These are phyloP conservation scores for Gymnocypris eckloni DNA, from an alignment of 2,797 vertebrate species.

Conservation along the genomic window DNA sequence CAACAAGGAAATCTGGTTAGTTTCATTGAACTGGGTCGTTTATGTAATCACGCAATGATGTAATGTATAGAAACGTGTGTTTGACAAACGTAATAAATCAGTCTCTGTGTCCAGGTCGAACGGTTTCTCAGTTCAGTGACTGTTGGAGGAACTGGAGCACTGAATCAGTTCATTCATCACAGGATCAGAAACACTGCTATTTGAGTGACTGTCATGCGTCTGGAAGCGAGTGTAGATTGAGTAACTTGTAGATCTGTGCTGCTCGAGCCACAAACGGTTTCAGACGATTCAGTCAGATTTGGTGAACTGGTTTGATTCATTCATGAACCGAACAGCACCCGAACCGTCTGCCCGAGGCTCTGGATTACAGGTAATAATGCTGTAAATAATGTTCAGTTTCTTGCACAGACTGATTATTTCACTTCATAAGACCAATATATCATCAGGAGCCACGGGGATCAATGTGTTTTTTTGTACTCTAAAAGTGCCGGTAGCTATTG, in stretches of 20 bases:
- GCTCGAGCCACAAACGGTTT: not conserved
- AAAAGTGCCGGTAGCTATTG: not conserved
- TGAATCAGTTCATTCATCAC: not conserved
- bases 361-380: too few species aligned
- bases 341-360: not conserved
- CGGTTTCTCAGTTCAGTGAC: not conserved
- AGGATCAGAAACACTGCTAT: not conserved
- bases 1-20: not conserved
- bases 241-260: not conserved
- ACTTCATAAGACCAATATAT: not conserved
- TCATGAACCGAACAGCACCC: not conserved
- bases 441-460: not conserved
- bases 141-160: not conserved
- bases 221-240: not conserved
- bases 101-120: not conserved
- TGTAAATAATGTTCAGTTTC: not conserved
- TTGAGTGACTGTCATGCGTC: not conserved
- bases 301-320: not conserved
- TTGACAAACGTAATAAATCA: not conserved
- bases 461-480: not conserved
- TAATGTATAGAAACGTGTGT: not conserved
- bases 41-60: not conserved
- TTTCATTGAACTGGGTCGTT: not conserved
- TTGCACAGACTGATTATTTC: not conserved
- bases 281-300: not conserved